Evolutionary conservation across 2,113 vertebrate genomes (phyloP), one percentile per base, ranked within the genome.

Genomic region (Sialia sialis): DNA sequence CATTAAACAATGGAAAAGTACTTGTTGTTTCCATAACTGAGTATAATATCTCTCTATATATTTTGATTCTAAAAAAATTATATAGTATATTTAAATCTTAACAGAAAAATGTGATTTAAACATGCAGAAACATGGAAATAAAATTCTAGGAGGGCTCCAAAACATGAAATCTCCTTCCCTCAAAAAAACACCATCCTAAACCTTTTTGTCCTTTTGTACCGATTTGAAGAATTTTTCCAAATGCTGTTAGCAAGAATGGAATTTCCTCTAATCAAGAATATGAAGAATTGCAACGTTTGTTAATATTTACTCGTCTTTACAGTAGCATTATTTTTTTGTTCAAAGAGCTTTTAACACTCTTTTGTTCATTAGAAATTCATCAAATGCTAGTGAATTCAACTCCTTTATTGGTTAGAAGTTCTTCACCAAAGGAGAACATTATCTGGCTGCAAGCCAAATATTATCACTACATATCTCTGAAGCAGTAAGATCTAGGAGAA

Each of bases 131-230:
- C 5, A 52, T 52, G n/a, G 18, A 15, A 67, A 67, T 60, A 51
- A 56, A 60, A 62, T 10, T 36, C 9, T 36, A 56, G 3, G 34
- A 52, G 8, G 4, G 5, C 16, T 81, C 29, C 19, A 56, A 41
- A 77, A 23, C 8, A 25, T 81, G 29, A 39, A 60, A 56, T 62
- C 4, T 7, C 29, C 16, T 43, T n/a, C 11, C 5, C 10, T 80
- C 9, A 49, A 43, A 30, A 60, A 72, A 41, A 10, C 3, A 48
- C 2, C 22, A 17, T 54, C 22, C 7, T 74, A 43, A 43, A 69
- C 1, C 3, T 39, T 80, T 73, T 30, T 22, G 0, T 9, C 8
- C 5, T 38, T 69, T 73, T 26, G 11, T 26, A 58, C 1, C 2
- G 26, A 11, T 43, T 69, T 43, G 55, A 70, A 49, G 9, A 27